Percentiles rank a stretch among this genome's conserved stretches.
Evolutionary conservation across 2,113 vertebrate species (phyloP).

Genomic region (Pelodiscus sinensis): DNA sequence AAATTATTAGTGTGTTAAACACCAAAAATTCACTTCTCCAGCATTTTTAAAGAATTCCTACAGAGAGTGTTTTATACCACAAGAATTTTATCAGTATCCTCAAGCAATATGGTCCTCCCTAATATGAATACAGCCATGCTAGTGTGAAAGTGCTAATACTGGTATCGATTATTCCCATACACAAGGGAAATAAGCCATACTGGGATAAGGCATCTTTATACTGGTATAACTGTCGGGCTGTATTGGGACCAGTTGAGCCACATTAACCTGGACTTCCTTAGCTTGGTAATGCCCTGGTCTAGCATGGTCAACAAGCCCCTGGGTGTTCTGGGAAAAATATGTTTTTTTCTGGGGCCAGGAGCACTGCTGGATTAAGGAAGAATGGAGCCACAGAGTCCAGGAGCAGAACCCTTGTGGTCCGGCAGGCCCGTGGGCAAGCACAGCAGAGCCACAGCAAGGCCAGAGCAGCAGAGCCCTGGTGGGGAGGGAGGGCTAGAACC

Average conservation of each 20-base stretch:
- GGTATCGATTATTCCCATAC: neutral
- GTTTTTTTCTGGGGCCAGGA: too few relatives aligned
- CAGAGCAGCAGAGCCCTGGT: too few relatives aligned
- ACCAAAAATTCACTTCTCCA: neutral
- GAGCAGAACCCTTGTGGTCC: too few relatives aligned
- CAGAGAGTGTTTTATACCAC: neutral
- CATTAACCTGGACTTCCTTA: too few relatives aligned
- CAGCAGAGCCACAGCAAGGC: too few relatives aligned
- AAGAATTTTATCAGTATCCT: accelerated
- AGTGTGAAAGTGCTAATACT: neutral
- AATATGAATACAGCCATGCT: neutral
- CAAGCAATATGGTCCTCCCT: neutral
- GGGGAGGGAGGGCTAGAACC: too few relatives aligned
- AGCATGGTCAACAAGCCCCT: too few relatives aligned
- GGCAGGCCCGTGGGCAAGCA: too few relatives aligned
- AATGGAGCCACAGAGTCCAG: too few relatives aligned
- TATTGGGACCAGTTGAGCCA: neutral
- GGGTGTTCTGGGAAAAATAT: too few relatives aligned
- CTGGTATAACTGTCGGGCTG: neutral
- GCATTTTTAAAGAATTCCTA: neutral
- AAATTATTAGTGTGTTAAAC: neutral
- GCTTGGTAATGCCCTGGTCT: too few relatives aligned
- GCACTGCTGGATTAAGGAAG: too few relatives aligned
- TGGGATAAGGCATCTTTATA: neutral
- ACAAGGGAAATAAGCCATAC: neutral